Evolutionary conservation across 2,888 invertebrate species (phyloP).

Genomic region (Plusia festucae): DNA sequence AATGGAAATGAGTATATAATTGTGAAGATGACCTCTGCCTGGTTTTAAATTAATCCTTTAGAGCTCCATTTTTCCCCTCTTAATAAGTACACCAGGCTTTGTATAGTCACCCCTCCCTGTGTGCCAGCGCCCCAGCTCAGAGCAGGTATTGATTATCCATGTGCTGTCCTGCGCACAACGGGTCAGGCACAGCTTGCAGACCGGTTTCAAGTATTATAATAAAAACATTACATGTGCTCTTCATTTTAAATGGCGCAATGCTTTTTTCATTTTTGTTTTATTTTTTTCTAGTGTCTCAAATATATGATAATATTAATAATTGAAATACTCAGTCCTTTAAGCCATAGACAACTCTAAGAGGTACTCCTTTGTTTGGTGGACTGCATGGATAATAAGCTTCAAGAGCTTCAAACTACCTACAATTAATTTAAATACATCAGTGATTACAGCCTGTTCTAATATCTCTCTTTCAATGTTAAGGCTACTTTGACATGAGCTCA

Average conservation of each 20-base stretch:
- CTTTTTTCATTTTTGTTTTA: too few relatives aligned
- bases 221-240: neutral
- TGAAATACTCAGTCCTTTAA: too few relatives aligned
- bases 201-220: neutral
- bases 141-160: neutral
- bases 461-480: too few relatives aligned
- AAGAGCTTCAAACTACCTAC: too few relatives aligned
- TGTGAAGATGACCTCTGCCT: neutral
- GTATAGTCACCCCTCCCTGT: neutral
- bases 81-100: neutral
- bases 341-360: too few relatives aligned
- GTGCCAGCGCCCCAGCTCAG: neutral
- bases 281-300: too few relatives aligned
- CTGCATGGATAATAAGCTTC: too few relatives aligned
- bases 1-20: neutral
- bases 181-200: neutral
- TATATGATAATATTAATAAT: too few relatives aligned
- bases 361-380: too few relatives aligned
- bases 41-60: neutral
- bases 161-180: neutral
- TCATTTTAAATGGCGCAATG: neutral
- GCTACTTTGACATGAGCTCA: too few relatives aligned
- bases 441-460: too few relatives aligned
- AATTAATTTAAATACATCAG: too few relatives aligned
- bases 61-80: neutral